These are phyloP conservation scores for Sorex fumeus DNA, from an alignment of 2,113 vertebrate genomes.

Conservation along the genomic window DNA sequence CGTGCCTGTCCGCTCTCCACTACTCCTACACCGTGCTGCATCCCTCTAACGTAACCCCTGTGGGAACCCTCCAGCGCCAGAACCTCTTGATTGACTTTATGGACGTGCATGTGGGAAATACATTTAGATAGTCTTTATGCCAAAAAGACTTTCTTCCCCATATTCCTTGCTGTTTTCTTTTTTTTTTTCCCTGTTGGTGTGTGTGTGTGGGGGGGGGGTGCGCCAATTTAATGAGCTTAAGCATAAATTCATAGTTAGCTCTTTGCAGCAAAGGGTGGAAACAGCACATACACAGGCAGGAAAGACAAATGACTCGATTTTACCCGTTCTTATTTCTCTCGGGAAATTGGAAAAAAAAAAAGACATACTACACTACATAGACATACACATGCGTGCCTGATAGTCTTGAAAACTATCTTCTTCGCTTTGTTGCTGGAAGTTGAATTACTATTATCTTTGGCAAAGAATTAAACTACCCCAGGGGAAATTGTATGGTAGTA, in stretches of 20 bases:
- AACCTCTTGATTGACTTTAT: not conserved
- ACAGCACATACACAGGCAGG: not conserved
- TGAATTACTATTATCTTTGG: not conserved
- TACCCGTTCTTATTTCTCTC: conserved; percentile 3
- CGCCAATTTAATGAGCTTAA: too few species aligned
- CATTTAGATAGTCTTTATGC: not conserved
- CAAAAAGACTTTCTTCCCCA: not conserved
- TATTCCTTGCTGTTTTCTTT: too few species aligned
- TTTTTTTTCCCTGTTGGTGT: too few species aligned
- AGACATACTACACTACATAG: not conserved
- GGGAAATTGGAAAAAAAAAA: not conserved
- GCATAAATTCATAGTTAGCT: not conserved
- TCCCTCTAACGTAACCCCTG: not conserved
- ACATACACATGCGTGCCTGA: not conserved
- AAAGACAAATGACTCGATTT: not conserved
- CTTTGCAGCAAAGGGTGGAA: not conserved
- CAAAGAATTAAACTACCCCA: not conserved
- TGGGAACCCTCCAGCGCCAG: not conserved
- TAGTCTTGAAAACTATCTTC: not conserved
- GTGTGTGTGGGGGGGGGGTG: not conserved
- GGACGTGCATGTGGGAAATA: not conserved
- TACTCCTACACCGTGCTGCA: too few species aligned
- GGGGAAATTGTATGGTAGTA: not conserved
- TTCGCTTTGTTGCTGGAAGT: not conserved
- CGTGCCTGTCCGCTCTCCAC: too few species aligned